phyloP scores from a whole-genome alignment of 2,797 vertebrate genomes.

The Pipistrellus pipistrellus region DNA sequence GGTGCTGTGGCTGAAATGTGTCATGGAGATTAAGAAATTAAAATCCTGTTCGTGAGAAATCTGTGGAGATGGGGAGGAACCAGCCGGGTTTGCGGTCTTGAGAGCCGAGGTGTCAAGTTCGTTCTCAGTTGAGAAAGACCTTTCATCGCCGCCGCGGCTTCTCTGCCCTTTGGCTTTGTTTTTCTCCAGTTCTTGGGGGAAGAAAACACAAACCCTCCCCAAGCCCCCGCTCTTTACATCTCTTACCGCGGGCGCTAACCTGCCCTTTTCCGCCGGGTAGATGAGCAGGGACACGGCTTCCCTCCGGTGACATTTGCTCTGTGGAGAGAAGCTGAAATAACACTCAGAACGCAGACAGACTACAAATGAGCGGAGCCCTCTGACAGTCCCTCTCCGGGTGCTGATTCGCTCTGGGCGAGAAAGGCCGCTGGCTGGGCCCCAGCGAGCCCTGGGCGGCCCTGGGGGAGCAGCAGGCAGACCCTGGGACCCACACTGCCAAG shows the following conservation, averaged over 20 bases:
- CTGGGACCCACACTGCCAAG: conserved; percentile 22
- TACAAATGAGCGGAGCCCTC: conserved; percentile 79
- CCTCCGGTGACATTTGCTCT: conserved; percentile 81
- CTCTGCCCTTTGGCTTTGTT: neutral
- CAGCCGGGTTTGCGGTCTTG: too few relatives aligned
- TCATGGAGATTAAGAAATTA: neutral
- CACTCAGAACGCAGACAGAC: conserved; percentile 75
- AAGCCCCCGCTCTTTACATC: conserved; percentile 68
- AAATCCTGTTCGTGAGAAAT: neutral
- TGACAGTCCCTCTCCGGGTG: conserved; percentile 77
- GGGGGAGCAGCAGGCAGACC: neutral
- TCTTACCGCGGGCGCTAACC: conserved; percentile 75
- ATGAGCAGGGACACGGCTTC: conserved; percentile 78
- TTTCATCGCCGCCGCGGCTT: neutral
- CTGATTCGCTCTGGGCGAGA: conserved; percentile 79
- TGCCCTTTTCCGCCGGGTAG: conserved; percentile 68
- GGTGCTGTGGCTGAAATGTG: neutral
- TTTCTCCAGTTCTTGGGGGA: conserved; percentile 34
- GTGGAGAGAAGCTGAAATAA: conserved; percentile 83
- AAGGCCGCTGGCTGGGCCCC: conserved; percentile 61
- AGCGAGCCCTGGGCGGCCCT: conserved; percentile 19
- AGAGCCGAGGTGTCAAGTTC: neutral
- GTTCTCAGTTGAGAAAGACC: neutral
- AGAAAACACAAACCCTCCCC: conserved; percentile 59
- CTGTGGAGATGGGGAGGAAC: fast-evolving